Conservation (phyloP, 2,113 vertebrate genomes). For the Elachura formosa region DNA sequence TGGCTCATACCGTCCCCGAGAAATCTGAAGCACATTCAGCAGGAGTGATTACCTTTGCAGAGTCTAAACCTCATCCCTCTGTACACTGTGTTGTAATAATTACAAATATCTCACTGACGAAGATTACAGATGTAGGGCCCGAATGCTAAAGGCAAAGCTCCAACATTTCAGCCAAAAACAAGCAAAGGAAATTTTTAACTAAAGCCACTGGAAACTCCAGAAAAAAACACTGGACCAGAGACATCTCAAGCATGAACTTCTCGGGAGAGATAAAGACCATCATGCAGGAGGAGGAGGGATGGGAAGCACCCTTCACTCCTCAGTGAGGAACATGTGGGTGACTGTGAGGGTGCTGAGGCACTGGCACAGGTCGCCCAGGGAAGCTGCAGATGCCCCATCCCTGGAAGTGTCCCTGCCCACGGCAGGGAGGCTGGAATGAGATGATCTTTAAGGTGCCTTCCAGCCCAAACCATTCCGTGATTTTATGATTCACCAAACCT, state of each 20-base stretch:
- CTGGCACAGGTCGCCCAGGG: background rate
- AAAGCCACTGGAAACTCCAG: background rate
- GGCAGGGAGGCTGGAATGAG: background rate
- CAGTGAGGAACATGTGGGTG: background rate
- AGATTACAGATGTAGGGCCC: background rate
- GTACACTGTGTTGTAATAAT: background rate
- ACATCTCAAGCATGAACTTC: background rate
- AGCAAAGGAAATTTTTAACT: background rate
- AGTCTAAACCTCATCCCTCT: background rate
- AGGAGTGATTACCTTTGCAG: background rate
- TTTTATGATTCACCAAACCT: background rate
- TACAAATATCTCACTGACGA: background rate
- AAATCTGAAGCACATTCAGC: background rate
- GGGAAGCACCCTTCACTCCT: background rate
- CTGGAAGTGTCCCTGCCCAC: background rate
- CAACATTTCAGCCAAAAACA: background rate
- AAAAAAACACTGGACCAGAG: background rate
- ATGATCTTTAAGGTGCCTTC: background rate
- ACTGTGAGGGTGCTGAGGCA: background rate
- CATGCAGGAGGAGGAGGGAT: background rate
- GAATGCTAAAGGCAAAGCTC: background rate
- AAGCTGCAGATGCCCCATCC: background rate
- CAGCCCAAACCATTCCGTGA: background rate
- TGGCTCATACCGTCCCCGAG: background rate
- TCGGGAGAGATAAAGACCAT: background rate